phyloP scores from a whole-genome alignment of 1,140 invertebrate genomes.

The Limonius californicus region DNA sequence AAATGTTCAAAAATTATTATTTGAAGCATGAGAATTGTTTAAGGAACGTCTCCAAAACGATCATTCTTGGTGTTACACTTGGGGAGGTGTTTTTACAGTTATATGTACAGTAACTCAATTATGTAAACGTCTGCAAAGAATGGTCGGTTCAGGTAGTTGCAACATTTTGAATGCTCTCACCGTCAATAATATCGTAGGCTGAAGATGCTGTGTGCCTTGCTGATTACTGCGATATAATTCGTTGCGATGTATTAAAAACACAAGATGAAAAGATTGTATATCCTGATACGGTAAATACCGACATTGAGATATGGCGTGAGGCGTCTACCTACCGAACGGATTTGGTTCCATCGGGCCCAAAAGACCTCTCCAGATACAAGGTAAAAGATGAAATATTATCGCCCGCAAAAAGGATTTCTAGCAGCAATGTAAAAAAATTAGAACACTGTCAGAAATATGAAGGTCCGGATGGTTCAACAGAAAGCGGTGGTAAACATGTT shows the following conservation, averaged over 20 bases:
- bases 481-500: conserved; percentile 27
- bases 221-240: conserved; percentile 93
- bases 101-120: too few relatives aligned
- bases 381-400: background rate
- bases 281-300: conserved; percentile 60
- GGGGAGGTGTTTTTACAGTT: too few relatives aligned
- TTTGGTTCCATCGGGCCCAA: conserved; percentile 54
- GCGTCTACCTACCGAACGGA: conserved; percentile 63
- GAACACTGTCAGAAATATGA: conserved; percentile 42
- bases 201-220: conserved; percentile 88
- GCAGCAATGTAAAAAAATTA: conserved; percentile 20
- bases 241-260: conserved; percentile 81
- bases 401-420: conserved; percentile 9
- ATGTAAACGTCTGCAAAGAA: too few relatives aligned
- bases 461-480: conserved; percentile 26
- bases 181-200: too few relatives aligned
- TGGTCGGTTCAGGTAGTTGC: too few relatives aligned
- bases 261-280: conserved; percentile 61
- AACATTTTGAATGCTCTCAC: too few relatives aligned
- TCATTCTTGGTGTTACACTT: too few relatives aligned
- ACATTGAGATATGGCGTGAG: conserved; percentile 73
- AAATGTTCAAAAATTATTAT: too few relatives aligned
- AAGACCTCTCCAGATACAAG: conserved; percentile 43
- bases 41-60: too few relatives aligned
- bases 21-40: too few relatives aligned